Evolutionary conservation across 2,113 vertebrate species (phyloP), one percentile per base, ranked within the genome.

Genomic region (Oophaga pumilio): DNA sequence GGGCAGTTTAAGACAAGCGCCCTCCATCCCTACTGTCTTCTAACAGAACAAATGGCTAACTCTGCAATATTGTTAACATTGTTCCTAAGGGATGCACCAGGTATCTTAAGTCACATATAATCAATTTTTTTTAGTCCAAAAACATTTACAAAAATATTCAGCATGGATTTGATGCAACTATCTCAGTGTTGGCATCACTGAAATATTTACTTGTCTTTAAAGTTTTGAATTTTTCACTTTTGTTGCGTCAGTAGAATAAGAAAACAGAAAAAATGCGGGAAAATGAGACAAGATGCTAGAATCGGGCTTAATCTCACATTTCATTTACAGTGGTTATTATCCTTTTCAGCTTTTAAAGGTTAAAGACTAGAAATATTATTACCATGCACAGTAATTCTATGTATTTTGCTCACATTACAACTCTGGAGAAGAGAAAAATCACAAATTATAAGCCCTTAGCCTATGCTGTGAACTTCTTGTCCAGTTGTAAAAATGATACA

Each of bases 301-400:
- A 52, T 11, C 52, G 18, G n/a, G 26, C n/a, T 57, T 74, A 59
- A 85, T 85, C 69, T 85, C 18, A 22, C 76, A 74, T 59, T 59
- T 59, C 24, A 22, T 56, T 71, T 53, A 76, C 26, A 74, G 59
- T 76, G 49, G 52, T 76, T 76, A 73, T 85, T 76, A 85, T 85
- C 57, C 56, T 26, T 85, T 76, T 73, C 22, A 17, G 56, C 33
- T 85, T 76, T 85, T 85, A 85, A 85, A 85, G 84, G 53, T 85
- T 76, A 85, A 59, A 76, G 56, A 49, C 53, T 64, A 76, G 57
- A 76, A 85, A 76, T 85, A 85, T 76, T 76, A 59, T 85, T 76
- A 76, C 26, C 17, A 24, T 53, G 10, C 83, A 60, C 43, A 76
- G 53, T 76, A 85, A 85, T 85, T 85, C 69, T 62, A 76, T 76